These are phyloP conservation scores for Callipepla squamata DNA, from an alignment of 2,113 vertebrate genomes.

Conservation along the genomic window DNA sequence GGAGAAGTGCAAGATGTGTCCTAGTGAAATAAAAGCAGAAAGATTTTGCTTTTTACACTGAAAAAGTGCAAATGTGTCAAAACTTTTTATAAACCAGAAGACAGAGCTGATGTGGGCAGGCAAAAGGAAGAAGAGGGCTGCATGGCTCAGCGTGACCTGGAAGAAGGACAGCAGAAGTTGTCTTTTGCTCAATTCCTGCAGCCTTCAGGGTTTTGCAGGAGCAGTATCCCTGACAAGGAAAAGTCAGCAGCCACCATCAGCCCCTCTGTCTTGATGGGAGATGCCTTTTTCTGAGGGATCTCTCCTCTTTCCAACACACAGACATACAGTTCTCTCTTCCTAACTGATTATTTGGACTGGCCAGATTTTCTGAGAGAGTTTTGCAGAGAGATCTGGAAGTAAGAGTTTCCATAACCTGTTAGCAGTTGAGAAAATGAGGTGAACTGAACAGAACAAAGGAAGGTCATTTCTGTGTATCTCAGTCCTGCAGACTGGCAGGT, in stretches of 20 bases:
- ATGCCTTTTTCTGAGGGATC: not conserved
- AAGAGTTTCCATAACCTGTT: not conserved
- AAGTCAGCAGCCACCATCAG: not conserved
- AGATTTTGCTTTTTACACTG: not conserved
- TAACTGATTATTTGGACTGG: not conserved
- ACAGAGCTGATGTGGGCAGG: not conserved
- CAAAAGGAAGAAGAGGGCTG: not conserved
- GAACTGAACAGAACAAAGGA: not conserved
- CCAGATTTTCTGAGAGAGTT: too few relatives aligned
- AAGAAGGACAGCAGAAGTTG: not conserved
- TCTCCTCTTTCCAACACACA: not conserved
- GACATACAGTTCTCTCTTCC: not conserved
- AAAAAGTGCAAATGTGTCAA: not conserved
- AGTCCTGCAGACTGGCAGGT: not conserved
- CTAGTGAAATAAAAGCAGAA: not conserved
- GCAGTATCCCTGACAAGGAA: not conserved
- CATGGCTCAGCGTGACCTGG: not conserved
- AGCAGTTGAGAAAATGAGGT: not conserved
- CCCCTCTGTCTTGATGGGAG: not conserved
- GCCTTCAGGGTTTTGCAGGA: not conserved
- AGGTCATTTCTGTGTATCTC: not conserved
- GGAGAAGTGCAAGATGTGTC: not conserved
- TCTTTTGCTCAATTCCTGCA: not conserved
- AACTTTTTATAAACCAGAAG: not conserved
- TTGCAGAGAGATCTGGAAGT: not conserved